phyloP scores from a whole-genome alignment of 2,113 vertebrate genomes.

The Oceanodroma tethys region DNA sequence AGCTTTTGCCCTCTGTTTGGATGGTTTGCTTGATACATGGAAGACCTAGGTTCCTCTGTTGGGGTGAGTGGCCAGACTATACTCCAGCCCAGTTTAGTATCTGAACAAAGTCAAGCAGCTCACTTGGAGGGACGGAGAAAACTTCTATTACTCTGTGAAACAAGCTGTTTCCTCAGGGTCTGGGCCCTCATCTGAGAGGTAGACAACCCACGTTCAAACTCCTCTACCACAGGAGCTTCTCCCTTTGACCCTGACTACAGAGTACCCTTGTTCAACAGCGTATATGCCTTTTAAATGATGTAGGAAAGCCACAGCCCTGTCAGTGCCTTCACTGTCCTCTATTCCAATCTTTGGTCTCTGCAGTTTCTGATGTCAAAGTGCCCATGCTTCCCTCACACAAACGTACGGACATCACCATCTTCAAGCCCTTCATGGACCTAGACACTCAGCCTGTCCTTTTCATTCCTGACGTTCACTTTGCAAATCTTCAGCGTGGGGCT shows the following conservation, averaged over 20 bases:
- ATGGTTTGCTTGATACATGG: not conserved
- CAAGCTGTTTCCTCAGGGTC: not conserved
- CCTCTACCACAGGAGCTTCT: not conserved
- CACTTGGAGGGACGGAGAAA: not conserved
- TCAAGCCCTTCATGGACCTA: slow-evolving; percentile 88
- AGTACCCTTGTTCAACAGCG: not conserved
- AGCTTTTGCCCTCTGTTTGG: not conserved
- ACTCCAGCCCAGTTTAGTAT: not conserved
- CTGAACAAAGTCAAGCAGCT: not conserved
- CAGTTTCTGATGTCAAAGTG: slow-evolving; percentile 89
- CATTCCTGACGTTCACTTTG: slow-evolving; percentile 94
- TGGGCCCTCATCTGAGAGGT: not conserved
- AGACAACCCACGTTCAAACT: not conserved
- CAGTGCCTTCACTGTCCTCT: not conserved
- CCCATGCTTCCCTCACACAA: slow-evolving; percentile 87
- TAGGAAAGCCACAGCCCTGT: not conserved
- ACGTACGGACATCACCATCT: slow-evolving; percentile 89
- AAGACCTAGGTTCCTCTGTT: not conserved
- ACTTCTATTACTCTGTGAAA: not conserved
- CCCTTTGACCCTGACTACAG: not conserved
- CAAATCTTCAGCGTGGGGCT: slow-evolving; percentile 85
- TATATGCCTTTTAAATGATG: not conserved
- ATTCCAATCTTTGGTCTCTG: not conserved
- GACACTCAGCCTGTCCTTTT: slow-evolving; percentile 97
- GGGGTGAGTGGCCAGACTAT: not conserved